Evolutionary conservation across 2,797 vertebrate genomes (phyloP).

Genomic region (Buphagus erythrorhynchus): DNA sequence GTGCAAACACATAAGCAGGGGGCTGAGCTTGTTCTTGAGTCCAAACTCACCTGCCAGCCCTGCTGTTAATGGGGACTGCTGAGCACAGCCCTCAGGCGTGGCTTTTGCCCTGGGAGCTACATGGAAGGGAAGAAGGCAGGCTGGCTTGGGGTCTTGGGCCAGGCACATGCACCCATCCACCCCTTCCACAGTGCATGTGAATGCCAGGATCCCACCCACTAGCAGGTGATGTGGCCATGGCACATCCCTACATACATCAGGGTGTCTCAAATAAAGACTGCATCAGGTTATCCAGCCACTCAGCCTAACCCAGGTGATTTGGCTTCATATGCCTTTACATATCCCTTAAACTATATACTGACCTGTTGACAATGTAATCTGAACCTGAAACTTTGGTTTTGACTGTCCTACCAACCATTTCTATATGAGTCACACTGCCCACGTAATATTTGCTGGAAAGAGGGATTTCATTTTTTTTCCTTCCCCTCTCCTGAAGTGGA

Average conservation of each 20-base stretch:
- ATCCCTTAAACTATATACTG: not conserved
- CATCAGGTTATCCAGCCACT: not conserved
- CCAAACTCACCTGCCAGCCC: not conserved
- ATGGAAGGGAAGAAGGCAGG: not conserved
- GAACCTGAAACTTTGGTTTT: not conserved
- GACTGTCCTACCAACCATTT: not conserved
- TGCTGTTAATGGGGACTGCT: accelerated
- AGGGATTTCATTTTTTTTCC: not conserved
- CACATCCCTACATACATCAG: not conserved
- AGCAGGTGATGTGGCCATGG: not conserved
- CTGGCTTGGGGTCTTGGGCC: not conserved
- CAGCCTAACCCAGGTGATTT: not conserved
- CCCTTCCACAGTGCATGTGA: not conserved
- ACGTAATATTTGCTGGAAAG: not conserved
- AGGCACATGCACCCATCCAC: not conserved
- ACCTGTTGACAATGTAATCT: not conserved
- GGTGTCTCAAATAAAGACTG: not conserved
- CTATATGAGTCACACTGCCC: not conserved
- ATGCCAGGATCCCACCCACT: not conserved
- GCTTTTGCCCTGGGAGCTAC: not conserved
- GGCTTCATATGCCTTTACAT: not conserved
- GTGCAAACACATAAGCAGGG: accelerated
- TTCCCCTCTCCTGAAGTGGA: not conserved
- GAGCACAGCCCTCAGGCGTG: not conserved
- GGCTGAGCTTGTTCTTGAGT: not conserved